These are phyloP conservation scores for Riptortus pedestris DNA, from an alignment of 1,140 invertebrate genomes.

Conservation along the genomic window DNA sequence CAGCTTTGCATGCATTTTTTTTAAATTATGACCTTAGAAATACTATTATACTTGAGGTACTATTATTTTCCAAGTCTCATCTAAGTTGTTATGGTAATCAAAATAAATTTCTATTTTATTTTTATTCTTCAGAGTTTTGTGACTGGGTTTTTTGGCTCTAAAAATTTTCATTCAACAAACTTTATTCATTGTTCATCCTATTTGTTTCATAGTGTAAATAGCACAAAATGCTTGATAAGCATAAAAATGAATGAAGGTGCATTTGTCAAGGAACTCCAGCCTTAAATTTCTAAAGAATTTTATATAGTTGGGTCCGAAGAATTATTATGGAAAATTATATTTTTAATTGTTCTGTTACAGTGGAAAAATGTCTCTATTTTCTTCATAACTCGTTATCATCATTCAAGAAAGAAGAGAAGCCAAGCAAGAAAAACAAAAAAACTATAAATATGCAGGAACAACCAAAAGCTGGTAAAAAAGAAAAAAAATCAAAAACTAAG, in stretches of 20 bases:
- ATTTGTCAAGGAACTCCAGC: not conserved
- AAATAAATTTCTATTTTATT: no score
- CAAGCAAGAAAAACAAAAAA: not conserved
- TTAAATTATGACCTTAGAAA: no score
- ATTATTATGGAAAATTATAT: not conserved
- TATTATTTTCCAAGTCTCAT: no score
- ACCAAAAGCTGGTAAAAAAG: not conserved
- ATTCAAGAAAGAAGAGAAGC: not conserved
- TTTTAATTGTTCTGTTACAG: slow-evolving; percentile 8
- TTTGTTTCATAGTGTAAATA: not conserved
- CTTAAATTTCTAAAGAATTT: not conserved
- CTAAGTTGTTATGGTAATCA: no score
- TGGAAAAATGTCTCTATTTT: slow-evolving; percentile 5
- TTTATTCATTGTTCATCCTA: not conserved
- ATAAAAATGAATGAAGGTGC: not conserved
- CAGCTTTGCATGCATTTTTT: no score
- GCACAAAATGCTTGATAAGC: not conserved
- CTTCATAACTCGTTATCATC: not conserved
- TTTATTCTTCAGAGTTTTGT: no score
- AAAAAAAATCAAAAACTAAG: not conserved
- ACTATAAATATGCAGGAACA: not conserved
- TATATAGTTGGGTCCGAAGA: not conserved
- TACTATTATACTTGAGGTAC: no score
- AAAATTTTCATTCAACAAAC: not conserved
- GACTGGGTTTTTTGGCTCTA: no score